phyloP scores from a whole-genome alignment of 2,797 vertebrate species.

The Australoheros facetus region DNA sequence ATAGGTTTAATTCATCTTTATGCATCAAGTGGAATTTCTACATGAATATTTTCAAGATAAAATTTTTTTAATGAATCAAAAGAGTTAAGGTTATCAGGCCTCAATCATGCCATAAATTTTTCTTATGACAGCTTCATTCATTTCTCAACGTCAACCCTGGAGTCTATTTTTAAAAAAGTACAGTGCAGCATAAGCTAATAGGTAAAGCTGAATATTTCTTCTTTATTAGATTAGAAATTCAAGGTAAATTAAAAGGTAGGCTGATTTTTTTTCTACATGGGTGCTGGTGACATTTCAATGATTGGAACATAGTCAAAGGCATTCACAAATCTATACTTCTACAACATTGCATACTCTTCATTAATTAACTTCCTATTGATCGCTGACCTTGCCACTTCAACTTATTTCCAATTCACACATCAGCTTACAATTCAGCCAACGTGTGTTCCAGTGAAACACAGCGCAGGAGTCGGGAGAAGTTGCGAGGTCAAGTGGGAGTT shows the following conservation, averaged over 20 bases:
- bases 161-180: neutral
- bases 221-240: slow-evolving; percentile 34
- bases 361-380: slow-evolving; percentile 86
- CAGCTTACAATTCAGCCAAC: slow-evolving; percentile 47
- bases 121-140: neutral
- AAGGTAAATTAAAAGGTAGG: slow-evolving; percentile 51
- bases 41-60: neutral
- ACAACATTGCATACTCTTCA: slow-evolving; percentile 73
- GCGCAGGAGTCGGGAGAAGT: slow-evolving; percentile 3
- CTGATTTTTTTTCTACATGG: slow-evolving; percentile 9
- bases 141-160: neutral
- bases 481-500: slow-evolving; percentile 32
- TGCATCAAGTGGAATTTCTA: neutral
- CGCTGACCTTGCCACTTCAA: slow-evolving; percentile 72
- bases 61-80: neutral
- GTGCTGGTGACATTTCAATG: slow-evolving; percentile 70
- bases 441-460: slow-evolving; percentile 40
- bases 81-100: neutral
- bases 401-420: slow-evolving; percentile 71
- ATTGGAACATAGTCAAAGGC: slow-evolving; percentile 71
- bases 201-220: slow-evolving; percentile 20
- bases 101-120: neutral
- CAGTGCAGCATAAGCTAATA: neutral
- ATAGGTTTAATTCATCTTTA: neutral
- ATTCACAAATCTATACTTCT: slow-evolving; percentile 77